Base-by-base conservation (phyloP, 2,797 vertebrate species). In the Aeoliscus strigatus region DNA sequence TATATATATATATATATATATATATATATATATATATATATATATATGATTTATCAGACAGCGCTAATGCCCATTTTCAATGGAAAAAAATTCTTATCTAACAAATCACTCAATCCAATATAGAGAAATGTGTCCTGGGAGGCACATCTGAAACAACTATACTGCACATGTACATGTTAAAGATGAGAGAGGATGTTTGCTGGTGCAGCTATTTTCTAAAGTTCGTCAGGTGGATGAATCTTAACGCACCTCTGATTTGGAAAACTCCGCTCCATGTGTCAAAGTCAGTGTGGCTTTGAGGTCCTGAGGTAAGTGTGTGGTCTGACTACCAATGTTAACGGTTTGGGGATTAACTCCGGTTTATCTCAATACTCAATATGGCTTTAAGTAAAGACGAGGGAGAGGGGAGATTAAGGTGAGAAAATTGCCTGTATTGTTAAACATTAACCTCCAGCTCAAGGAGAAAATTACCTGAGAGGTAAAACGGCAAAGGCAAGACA, bases 391-490 rank as follows among this genome's bases (percentile, higher is more conserved):
- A 64, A 46, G 39, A 67, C 45, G 32, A 51, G 42, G 14, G 21
- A 27, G 37, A 35, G 13, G 23, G 34, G 13, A 42, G 44, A 71
- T 60, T 48, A 62, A 18, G 7, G 26, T 16, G 4, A 51, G 35
- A 27, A 43, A 49, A 29, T 0, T 2, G 17, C 21, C 14, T 48
- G 36, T n/a, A 48, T 31, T 47, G 43, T 66, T 63, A 34, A 56
- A 60, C 49, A 14, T 56, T 16, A 30, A 52, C 41, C 45, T 61
- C 40, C 10, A 41, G 35, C 48, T 47, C 27, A 6, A 36, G 28
- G 26, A 56, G 35, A 47, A 60, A 60, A 67, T 45, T 37, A 71
- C 56, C 52, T 39, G 23, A 9, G 15, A 40, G 54, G 34, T 51
- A 40, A 17, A 33, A 42, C 43, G 35, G 14, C 25, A 37, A 40